Conservation (phyloP, 2,888 invertebrate genomes). For the Mesorhabditis sp. region DNA sequence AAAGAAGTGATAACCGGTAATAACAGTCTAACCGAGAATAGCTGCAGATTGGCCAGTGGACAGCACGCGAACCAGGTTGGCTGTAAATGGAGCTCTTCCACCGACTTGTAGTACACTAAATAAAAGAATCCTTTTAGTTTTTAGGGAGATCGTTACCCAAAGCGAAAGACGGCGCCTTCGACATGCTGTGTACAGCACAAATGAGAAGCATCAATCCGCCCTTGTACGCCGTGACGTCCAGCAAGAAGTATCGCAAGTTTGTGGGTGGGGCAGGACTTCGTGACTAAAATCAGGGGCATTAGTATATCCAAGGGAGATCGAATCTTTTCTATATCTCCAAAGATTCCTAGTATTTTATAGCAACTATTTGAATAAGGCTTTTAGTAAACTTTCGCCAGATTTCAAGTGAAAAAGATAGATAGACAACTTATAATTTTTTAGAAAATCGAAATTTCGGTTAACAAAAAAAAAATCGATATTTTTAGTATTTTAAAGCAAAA, state of each 20-base stretch:
- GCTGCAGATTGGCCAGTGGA: neutral
- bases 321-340: neutral
- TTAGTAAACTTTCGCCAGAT: too few species aligned
- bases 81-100: neutral
- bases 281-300: too few species aligned
- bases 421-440: too few species aligned
- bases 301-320: neutral
- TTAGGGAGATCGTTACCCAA: neutral
- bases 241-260: slow-evolving; percentile 4
- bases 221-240: neutral
- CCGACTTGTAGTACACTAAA: neutral
- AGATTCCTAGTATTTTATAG: neutral
- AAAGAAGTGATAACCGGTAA: neutral
- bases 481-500: too few species aligned
- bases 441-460: too few species aligned
- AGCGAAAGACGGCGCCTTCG: neutral
- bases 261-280: too few species aligned
- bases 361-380: too few species aligned
- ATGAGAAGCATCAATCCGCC: neutral
- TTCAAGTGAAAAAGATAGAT: too few species aligned
- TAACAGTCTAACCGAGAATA: neutral
- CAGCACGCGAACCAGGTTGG: neutral
- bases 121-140: neutral
- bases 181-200: neutral
- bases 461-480: too few species aligned